Percentiles rank a stretch among this genome's conserved stretches.
phyloP scores from a whole-genome alignment of 92 coral and sea anemone genomes.

The Palythoa caribaeorum region DNA sequence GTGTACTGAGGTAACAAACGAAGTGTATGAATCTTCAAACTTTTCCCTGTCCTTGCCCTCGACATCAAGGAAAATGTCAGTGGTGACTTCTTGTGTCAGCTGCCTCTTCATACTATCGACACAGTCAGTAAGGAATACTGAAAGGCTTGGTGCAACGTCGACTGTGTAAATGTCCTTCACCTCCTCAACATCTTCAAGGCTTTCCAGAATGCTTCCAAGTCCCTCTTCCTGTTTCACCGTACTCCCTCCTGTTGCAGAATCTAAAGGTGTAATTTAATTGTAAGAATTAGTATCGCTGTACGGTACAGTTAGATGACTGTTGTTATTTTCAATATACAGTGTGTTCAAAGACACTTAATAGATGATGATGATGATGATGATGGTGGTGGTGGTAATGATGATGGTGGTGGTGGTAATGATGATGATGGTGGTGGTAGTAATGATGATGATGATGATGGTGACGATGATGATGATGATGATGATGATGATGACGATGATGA shows the following conservation, averaged over 20 bases:
- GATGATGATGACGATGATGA: too few relatives aligned
- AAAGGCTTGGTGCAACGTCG: constrained; percentile 77
- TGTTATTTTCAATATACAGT: background rate
- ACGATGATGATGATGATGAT: too few relatives aligned
- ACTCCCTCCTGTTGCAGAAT: constrained; percentile 56
- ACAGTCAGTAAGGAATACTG: constrained; percentile 66
- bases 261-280: constrained; percentile 18
- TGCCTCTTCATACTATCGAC: constrained; percentile 76
- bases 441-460: too few relatives aligned
- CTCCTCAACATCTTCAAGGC: constrained; percentile 80
- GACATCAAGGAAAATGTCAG: constrained; percentile 81
- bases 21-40: constrained; percentile 88
- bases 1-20: constrained; percentile 85
- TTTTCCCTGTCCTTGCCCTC: constrained; percentile 85
- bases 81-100: constrained; percentile 71
- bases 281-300: background rate
- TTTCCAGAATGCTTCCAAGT: constrained; percentile 62
- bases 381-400: too few relatives aligned
- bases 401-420: too few relatives aligned
- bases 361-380: too few relatives aligned
- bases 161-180: constrained; percentile 73
- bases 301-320: background rate
- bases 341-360: too few relatives aligned
- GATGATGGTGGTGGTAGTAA: too few relatives aligned
- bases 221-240: constrained; percentile 52